phyloP scores from a whole-genome alignment of 2,888 invertebrate species.

The Drosophila neotestacea region DNA sequence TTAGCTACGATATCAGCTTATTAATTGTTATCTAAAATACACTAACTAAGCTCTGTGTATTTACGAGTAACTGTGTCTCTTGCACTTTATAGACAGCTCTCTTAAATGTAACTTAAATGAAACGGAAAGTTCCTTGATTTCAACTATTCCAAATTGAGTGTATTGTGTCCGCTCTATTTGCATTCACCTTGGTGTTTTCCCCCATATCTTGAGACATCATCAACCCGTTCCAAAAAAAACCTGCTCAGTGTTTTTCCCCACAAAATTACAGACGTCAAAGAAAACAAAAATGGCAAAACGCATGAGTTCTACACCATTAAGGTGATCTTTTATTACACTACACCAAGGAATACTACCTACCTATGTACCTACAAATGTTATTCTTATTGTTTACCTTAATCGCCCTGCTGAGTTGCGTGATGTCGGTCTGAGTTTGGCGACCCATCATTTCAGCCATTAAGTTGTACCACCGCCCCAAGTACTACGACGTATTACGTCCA shows the following conservation, averaged over 20 bases:
- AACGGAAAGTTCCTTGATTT: constrained; percentile 26
- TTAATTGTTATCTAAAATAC: constrained; percentile 15
- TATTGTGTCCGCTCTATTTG: constrained; percentile 6
- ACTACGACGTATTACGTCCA: background rate
- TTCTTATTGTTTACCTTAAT: constrained; percentile 6
- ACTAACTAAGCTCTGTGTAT: constrained; percentile 4
- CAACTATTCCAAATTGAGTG: constrained; percentile 1
- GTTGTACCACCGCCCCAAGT: background rate
- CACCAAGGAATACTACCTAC: background rate
- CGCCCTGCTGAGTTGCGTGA: constrained; percentile 15
- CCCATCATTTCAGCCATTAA: constrained; percentile 21
- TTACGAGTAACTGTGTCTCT: background rate
- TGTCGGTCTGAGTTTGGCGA: background rate
- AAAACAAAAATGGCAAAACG: constrained; percentile 12
- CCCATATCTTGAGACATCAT: constrained; percentile 1
- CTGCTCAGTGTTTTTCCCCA: constrained; percentile 36
- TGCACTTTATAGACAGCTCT: background rate
- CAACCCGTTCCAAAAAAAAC: constrained; percentile 22
- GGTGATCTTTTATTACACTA: constrained; percentile 7
- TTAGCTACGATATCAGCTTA: constrained; percentile 14
- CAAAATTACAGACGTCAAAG: constrained; percentile 4
- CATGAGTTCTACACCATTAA: constrained; percentile 10
- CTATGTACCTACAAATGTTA: background rate
- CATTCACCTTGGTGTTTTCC: constrained; percentile 38
- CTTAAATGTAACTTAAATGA: constrained; percentile 10